Evolutionary conservation across 2,888 invertebrate species (phyloP).

Genomic region (Eristalinus sepulchralis): DNA sequence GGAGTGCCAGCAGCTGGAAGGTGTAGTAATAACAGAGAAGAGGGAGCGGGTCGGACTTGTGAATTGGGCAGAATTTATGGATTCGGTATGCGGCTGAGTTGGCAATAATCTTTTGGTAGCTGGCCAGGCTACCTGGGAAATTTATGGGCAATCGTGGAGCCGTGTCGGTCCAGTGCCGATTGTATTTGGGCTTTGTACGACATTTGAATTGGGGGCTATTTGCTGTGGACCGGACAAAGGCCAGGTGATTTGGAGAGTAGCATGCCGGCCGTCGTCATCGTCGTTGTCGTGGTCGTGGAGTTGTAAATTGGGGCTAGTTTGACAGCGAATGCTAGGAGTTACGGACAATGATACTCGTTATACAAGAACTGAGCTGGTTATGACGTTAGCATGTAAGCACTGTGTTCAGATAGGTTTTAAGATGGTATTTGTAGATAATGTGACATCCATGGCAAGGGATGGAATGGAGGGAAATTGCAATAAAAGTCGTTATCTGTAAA

Average conservation of each 20-base stretch:
- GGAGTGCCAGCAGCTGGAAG: constrained; percentile 63
- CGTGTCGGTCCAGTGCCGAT: background rate
- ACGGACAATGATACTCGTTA: background rate
- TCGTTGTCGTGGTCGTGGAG: background rate
- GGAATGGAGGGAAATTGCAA: too few relatives aligned
- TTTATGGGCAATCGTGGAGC: constrained; percentile 32
- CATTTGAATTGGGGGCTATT: constrained; percentile 1
- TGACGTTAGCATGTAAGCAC: background rate
- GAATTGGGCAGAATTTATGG: constrained; percentile 36
- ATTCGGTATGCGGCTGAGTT: constrained; percentile 18
- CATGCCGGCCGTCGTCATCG: too few relatives aligned
- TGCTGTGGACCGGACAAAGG: constrained; percentile 3
- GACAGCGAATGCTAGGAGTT: background rate
- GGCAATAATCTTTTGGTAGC: constrained; percentile 31
- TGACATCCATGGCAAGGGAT: background rate
- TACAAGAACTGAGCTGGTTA: background rate
- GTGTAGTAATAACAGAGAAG: constrained; percentile 23
- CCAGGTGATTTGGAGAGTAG: background rate
- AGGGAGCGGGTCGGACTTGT: background rate
- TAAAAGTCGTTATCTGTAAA: too few relatives aligned
- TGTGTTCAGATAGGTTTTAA: background rate
- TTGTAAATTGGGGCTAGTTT: background rate
- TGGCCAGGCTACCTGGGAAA: constrained; percentile 21
- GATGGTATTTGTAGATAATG: background rate
- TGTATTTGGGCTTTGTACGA: background rate